These are phyloP conservation scores for Strix uralensis DNA, from an alignment of 2,113 vertebrate species.

Conservation along the genomic window DNA sequence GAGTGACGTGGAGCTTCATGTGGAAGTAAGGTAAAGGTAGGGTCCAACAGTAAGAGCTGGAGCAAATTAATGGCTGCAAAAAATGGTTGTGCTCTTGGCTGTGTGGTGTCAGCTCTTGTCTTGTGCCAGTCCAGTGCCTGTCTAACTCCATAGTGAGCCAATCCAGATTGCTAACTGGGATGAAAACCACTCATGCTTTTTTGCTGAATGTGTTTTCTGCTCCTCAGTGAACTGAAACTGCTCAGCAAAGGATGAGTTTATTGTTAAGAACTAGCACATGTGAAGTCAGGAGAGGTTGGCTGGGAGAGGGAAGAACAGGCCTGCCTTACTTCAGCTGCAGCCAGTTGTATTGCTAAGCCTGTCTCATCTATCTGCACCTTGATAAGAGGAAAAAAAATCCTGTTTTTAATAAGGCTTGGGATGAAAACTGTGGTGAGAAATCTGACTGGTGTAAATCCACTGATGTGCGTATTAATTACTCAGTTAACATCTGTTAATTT, in stretches of 20 bases:
- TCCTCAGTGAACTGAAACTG: background rate
- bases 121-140: background rate
- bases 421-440: background rate
- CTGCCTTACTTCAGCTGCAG: background rate
- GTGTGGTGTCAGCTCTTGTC: background rate
- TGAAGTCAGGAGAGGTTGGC: background rate
- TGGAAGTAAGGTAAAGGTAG: background rate
- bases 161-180: background rate
- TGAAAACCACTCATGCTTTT: background rate
- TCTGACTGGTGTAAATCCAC: background rate
- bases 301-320: background rate
- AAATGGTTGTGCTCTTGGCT: background rate
- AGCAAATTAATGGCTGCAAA: background rate
- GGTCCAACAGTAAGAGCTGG: background rate
- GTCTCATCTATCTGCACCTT: background rate
- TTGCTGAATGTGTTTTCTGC: background rate
- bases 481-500: background rate
- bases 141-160: background rate
- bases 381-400: background rate
- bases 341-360: background rate
- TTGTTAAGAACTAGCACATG: fast-evolving
- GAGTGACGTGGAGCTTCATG: background rate
- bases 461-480: background rate
- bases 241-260: background rate
- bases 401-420: background rate